phyloP scores from a whole-genome alignment of 2,113 vertebrate species.

The Anhinga anhinga region DNA sequence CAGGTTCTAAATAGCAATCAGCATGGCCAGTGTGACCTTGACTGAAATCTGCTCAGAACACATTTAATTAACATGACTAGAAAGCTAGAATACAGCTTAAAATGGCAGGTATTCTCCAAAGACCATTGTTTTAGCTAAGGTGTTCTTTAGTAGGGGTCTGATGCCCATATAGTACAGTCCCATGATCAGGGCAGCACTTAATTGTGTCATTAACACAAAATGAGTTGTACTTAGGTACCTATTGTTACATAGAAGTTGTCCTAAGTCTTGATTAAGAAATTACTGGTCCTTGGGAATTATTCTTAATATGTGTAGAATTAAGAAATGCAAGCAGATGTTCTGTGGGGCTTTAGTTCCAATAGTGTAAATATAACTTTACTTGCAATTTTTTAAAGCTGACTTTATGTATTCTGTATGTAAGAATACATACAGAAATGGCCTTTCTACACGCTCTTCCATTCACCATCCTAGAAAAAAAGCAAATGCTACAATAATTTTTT shows the following conservation, averaged over 20 bases:
- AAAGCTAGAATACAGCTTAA: neutral
- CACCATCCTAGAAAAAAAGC: neutral
- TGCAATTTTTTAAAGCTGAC: neutral
- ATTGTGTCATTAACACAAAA: neutral
- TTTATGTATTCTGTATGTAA: neutral
- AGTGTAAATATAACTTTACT: neutral
- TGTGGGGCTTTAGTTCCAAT: neutral
- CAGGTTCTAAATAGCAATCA: neutral
- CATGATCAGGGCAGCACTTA: neutral
- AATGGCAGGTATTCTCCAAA: neutral
- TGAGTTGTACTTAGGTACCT: neutral
- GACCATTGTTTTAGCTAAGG: neutral
- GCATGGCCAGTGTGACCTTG: neutral
- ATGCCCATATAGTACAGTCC: neutral
- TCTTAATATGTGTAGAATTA: neutral
- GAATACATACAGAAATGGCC: neutral
- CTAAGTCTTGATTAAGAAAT: neutral
- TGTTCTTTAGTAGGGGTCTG: neutral
- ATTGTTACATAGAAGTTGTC: neutral
- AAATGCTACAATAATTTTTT: neutral
- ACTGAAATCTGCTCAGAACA: neutral
- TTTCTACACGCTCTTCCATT: neutral
- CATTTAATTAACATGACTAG: neutral
- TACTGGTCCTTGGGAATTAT: neutral
- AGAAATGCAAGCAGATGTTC: neutral